Conservation (phyloP, 2,113 vertebrate species). For the Connochaetes taurinus region DNA sequence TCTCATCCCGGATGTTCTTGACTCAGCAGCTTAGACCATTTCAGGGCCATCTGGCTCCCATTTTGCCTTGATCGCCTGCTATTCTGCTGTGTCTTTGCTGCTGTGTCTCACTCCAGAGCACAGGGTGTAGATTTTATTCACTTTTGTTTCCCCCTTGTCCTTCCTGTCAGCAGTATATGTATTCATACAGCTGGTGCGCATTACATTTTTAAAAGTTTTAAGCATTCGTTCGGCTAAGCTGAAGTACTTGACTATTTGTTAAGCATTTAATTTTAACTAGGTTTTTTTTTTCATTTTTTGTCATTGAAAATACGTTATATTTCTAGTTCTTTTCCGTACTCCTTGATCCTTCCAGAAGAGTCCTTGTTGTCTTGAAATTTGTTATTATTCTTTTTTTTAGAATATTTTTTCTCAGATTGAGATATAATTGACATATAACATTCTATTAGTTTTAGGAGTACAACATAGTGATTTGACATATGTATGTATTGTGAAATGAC, state of each 20-base stretch:
- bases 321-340: neutral
- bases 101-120: neutral
- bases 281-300: neutral
- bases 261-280: neutral
- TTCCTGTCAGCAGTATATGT: neutral
- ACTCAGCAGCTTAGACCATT: neutral
- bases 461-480: neutral
- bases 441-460: neutral
- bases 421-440: neutral
- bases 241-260: neutral
- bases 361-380: neutral
- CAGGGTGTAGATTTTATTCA: neutral
- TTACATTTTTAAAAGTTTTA: neutral
- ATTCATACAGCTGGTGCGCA: neutral
- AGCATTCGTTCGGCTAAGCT: neutral
- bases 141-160: neutral
- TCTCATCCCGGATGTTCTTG: accelerated
- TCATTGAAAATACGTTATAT: neutral
- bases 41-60: neutral
- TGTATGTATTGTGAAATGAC: neutral
- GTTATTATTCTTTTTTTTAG: neutral
- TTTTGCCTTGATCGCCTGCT: neutral
- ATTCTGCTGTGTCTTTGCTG: neutral
- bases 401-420: neutral
- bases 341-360: neutral